Evolutionary conservation across 2,888 invertebrate species (phyloP), one percentile per base, ranked within the genome.

Genomic region (Lycophotia porphyrea): DNA sequence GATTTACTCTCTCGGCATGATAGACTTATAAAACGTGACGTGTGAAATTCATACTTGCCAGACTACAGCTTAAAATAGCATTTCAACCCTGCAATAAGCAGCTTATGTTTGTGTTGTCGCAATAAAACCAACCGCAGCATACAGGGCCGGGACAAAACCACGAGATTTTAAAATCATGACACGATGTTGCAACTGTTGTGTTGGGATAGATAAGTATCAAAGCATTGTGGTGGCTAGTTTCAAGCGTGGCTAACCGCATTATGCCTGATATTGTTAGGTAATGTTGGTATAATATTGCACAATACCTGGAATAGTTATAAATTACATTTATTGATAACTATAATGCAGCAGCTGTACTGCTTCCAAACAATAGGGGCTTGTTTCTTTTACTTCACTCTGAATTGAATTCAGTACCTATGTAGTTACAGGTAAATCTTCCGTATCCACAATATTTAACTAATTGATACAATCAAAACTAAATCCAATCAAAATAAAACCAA

Each of bases 101-200:
- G 88, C 76, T 84, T 87, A 84, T 68, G 77, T 83, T 81, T 81
- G 85, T 82, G 71, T 77, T 84, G 79, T 85, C 79, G 82, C 86
- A 89, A 88, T 88, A 84, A 85, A 88, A 85, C 78, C 81, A 83
- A 88, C 87, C 87, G 72, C 88, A 89, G 78, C 78, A 84, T 84
- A 84, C 71, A 78, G 68, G 66, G 81, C 74, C 66, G 71, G 76
- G 72, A 76, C 76, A 70, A 88, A 88, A 89, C 91, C 90, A 78
- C 90, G 87, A 88, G 87, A 89, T 87, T 88, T 49, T 85, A 84
- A 89, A 89, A 87, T 89, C 86, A 72, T 84, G 85, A 83, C 74
- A 80, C 78, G 81, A 84, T 90, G 87, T 89, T 87, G 91, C 87
- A 90, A 89, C 79, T 79, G 76, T 63, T 81, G 71, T 82, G 71